Evolutionary conservation across 2,797 vertebrate genomes (phyloP).

Genomic region (Mionectes olivaceus): DNA sequence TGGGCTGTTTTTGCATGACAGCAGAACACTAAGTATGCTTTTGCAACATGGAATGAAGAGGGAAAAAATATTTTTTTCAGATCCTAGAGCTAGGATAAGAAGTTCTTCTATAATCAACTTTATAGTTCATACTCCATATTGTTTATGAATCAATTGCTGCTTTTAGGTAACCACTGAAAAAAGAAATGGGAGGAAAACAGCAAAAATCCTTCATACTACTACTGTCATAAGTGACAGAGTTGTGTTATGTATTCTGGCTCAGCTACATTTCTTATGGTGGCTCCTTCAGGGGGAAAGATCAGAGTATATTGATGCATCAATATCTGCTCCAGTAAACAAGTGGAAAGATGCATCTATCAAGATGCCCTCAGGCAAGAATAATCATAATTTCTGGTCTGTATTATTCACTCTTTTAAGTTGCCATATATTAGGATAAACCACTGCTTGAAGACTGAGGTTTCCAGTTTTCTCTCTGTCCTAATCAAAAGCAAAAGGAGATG

Average conservation of each 20-base stretch:
- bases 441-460: neutral
- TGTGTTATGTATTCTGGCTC: neutral
- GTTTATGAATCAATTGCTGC: neutral
- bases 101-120: neutral
- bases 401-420: neutral
- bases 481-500: neutral
- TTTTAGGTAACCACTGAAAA: neutral
- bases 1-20: neutral
- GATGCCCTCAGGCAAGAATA: neutral
- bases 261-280: neutral
- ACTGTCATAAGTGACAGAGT: neutral
- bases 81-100: neutral
- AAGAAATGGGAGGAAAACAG: neutral
- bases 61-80: neutral
- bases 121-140: neutral
- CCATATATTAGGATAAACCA: neutral
- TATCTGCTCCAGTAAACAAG: neutral
- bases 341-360: neutral
- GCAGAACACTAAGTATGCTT: neutral
- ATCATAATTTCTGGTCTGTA: neutral
- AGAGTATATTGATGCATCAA: neutral
- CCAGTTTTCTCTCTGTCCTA: neutral
- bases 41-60: neutral
- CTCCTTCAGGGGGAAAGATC: neutral
- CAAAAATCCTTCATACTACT: neutral